phyloP scores from a whole-genome alignment of 2,888 invertebrate species.

The Dyspetes luteomarginatus region DNA sequence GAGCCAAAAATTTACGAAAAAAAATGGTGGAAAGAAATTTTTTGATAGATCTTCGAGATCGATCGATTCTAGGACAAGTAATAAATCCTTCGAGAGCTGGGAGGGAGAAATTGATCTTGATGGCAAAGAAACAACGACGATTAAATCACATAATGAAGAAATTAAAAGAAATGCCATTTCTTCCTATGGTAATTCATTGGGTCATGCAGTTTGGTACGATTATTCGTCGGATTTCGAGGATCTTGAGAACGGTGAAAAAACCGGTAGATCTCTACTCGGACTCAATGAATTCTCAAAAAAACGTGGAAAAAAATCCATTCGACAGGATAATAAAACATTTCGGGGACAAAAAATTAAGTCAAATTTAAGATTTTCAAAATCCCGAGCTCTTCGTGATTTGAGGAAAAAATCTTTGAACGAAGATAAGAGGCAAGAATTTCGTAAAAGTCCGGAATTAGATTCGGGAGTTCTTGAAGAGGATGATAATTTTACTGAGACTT shows the following conservation, averaged over 20 bases:
- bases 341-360: neutral
- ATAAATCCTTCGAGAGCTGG: constrained; percentile 50
- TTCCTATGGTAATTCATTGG: constrained; percentile 23
- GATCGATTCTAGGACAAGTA: constrained; percentile 11
- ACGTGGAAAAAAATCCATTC: neutral
- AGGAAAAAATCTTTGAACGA: constrained; percentile 25
- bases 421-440: constrained; percentile 28
- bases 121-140: constrained; percentile 6
- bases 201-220: constrained; percentile 34
- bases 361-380: constrained; percentile 9
- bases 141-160: neutral
- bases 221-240: constrained; percentile 43
- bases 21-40: neutral
- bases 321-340: too few relatives aligned
- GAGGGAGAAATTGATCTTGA: constrained; percentile 47
- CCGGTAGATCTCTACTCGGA: constrained; percentile 55
- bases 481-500: constrained; percentile 50
- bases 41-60: constrained; percentile 30
- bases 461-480: constrained; percentile 55
- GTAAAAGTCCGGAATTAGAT: constrained; percentile 50
- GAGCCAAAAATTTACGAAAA: neutral
- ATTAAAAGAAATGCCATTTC: constrained; percentile 35
- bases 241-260: constrained; percentile 12
- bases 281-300: constrained; percentile 13
- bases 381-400: constrained; percentile 24